These are phyloP conservation scores for Larimichthys polyactis DNA, from an alignment of 2,113 vertebrate species.

Conservation along the genomic window DNA sequence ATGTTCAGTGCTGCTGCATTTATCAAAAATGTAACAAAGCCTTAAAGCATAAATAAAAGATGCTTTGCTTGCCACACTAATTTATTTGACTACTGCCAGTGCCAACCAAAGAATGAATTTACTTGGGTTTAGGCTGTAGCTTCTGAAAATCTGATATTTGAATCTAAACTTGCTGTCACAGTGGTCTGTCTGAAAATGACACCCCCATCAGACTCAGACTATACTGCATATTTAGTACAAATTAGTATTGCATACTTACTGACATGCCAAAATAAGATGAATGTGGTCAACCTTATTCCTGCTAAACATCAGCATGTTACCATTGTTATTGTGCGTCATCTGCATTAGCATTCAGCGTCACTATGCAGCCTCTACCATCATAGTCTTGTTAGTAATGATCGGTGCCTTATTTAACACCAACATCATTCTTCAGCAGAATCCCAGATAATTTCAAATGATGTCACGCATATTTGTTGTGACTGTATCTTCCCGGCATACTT, in stretches of 20 bases:
- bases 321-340: not conserved
- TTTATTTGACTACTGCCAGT: not conserved
- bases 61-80: not conserved
- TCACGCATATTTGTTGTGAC: too few species aligned
- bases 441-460: not conserved
- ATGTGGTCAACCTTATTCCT: not conserved
- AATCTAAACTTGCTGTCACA: not conserved
- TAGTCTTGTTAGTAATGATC: not conserved
- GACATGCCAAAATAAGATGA: not conserved
- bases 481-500: not conserved
- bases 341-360: not conserved
- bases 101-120: not conserved
- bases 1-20: not conserved
- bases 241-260: not conserved
- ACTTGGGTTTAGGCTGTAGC: not conserved
- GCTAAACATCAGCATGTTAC: not conserved
- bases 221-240: not conserved
- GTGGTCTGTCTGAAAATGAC: not conserved
- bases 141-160: not conserved
- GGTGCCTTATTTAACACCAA: not conserved
- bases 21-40: conserved; percentile 8
- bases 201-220: not conserved
- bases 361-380: too few species aligned
- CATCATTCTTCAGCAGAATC: not conserved
- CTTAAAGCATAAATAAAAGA: conserved; percentile 25